phyloP scores from a whole-genome alignment of 2,113 vertebrate species.

The Pteropus alecto region DNA sequence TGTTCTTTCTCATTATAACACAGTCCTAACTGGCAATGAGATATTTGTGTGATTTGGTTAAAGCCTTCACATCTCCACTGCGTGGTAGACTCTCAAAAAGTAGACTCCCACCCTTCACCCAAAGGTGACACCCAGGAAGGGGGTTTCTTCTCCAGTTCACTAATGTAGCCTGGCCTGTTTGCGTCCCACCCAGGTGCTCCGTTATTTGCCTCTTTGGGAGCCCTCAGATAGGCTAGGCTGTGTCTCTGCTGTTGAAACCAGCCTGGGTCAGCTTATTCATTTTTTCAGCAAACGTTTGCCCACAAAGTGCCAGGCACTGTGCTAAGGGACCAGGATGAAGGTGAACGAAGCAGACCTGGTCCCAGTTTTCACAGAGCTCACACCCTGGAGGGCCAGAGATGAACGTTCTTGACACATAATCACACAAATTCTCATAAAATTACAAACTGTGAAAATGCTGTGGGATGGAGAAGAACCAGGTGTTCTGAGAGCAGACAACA shows the following conservation, averaged over 20 bases:
- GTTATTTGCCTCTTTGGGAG: neutral
- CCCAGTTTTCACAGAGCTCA: neutral
- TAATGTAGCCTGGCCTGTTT: neutral
- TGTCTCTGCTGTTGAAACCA: neutral
- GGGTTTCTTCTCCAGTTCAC: neutral
- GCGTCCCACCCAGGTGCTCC: neutral
- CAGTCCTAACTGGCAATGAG: neutral
- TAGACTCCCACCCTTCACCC: neutral
- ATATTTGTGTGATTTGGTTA: neutral
- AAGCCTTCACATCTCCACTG: neutral
- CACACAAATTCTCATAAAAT: neutral
- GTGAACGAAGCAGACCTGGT: neutral
- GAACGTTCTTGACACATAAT: neutral
- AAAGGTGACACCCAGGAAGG: neutral
- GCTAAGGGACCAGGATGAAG: neutral
- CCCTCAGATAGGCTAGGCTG: neutral
- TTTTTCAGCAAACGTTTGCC: neutral
- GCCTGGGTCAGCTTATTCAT: neutral
- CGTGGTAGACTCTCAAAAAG: neutral
- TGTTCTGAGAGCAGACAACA: neutral
- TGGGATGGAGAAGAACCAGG: neutral
- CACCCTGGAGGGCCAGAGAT: neutral
- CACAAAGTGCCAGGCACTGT: neutral
- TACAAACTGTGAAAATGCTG: neutral
- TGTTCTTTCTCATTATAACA: neutral